Evolutionary conservation across 1,140 invertebrate species (phyloP), one percentile per base, ranked within the genome.

Genomic region (Megalopta genalis): DNA sequence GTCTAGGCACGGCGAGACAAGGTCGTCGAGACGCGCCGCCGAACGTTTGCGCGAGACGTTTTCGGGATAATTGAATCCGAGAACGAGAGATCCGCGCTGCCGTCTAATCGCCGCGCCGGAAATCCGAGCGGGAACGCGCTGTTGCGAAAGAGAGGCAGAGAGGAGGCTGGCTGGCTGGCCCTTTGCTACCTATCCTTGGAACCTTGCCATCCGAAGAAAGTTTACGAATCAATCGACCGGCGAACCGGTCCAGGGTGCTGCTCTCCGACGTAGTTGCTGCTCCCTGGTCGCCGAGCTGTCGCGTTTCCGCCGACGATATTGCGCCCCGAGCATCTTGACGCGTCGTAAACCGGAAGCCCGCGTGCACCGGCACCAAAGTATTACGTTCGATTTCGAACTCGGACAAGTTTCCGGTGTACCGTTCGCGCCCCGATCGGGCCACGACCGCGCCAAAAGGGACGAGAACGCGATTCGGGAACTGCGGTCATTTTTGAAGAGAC

Each of bases 21-120:
- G 49, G 49, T 16, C 49, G 49, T 5, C 49, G 16, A 37, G 25
- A 76, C 54, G 32, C 57, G 37, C 10, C 27, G 8, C 57, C 12
- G 18, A 25, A 60, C 69, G 54, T 32, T 39, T 39, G 54, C 16
- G 6, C 16, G 10, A 25, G 54, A 70, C 42, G 27, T 37, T 70
- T 46, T 62, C 23, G 54, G n/a, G 39, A 7, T 62, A 77, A 69
- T 77, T 62, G 64, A 60, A 18, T n/a, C 6, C 12, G 12, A 60
- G 37, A 46, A 60, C 9, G 54, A 39, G 54, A 69, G 49, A 76
- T 49, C 16, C 37, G 21, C 6, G 21, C 6, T 16, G 7, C 59
- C 10, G 14, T 27, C 59, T 27, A 62, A 62, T 62, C 21, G 59
- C 10, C 23, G 59, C 42, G 42, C 42, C 42, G 9, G 12, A 46